These are phyloP conservation scores for Capreolus pygargus DNA, from an alignment of 2,113 vertebrate genomes.

Conservation along the genomic window DNA sequence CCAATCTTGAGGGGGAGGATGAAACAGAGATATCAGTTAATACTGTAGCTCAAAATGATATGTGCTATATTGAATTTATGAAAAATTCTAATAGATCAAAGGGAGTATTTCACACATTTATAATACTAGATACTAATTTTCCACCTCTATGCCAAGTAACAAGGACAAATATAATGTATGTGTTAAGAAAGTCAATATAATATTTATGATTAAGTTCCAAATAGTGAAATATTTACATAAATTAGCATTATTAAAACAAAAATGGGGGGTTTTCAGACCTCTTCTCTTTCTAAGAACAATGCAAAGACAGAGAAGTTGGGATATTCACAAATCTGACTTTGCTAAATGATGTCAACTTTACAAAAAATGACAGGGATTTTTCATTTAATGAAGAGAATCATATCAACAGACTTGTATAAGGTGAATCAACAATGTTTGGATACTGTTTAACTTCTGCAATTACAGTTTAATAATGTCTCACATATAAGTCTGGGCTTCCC, in stretches of 20 bases:
- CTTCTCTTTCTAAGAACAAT: background rate
- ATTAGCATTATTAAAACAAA: background rate
- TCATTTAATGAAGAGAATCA: conserved; percentile 8
- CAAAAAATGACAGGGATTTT: background rate
- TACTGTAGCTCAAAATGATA: background rate
- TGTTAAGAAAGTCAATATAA: conserved; percentile 4
- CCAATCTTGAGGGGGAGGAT: background rate
- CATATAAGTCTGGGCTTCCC: background rate
- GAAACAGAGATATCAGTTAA: background rate
- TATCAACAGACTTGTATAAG: background rate
- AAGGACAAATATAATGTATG: conserved; percentile 2
- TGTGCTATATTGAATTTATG: background rate
- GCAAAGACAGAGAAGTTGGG: background rate
- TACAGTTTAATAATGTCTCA: background rate
- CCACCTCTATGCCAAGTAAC: background rate
- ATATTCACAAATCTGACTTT: background rate
- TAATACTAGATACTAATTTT: background rate
- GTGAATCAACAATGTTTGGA: background rate
- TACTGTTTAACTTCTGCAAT: background rate
- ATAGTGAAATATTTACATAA: background rate
- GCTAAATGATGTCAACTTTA: background rate
- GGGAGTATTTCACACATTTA: background rate
- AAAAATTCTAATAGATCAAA: conserved; percentile 1
- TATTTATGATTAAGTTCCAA: background rate
- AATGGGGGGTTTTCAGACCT: background rate